Evolutionary conservation across 37 sponge, comb jelly and placozoan species (phyloP), one percentile per base, ranked within the genome.

Genomic region (Hexactinellida sp.): DNA sequence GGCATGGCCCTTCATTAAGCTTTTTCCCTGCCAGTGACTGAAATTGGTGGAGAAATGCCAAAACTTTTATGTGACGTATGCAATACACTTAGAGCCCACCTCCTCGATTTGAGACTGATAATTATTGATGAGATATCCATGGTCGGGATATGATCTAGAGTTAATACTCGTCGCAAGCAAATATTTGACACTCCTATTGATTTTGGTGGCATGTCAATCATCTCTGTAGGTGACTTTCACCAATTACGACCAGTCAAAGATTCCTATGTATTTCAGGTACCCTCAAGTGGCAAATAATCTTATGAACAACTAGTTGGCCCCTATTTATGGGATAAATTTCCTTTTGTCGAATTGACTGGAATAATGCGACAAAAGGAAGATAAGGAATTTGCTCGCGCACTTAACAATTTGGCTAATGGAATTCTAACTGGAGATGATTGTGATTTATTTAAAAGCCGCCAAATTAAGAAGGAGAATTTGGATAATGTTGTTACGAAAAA

Each of bases 111-210:
- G 25, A 38, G 36, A 83, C 36, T 90, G 39, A 10, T 90, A 9
- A 85, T 90, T 39, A 85, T 90, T 85, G 90, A 90, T 87, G 90
- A 90, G 84, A 41, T 90, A 16, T 54, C 63, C 21, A 90, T 90
- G 90, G 88, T 90, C 37, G 86, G 87, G 37, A 87, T 87, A 76
- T 82, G 86, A 25, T 52, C 84, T 30, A 28, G 84, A 39, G 84
- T 87, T 19, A 84, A 90, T 52, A 90, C 39, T 36, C 24, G 87
- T 0, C 38, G 86, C 25, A 76, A 90, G 39, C 84, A 87, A 83
- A 84, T 87, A 1, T 87, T 84, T 82, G 55, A 39, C 24, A 38
- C 37, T 3, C 25, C 55, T 23, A 19, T 38, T 55, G 84, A 86
- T 83, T 89, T 87, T 87, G 87, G 85, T 37, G 54, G 71, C 37